Percentiles rank a stretch among this genome's conserved stretches.
phyloP scores from a whole-genome alignment of 2,113 vertebrate species.

The Motacilla alba region DNA sequence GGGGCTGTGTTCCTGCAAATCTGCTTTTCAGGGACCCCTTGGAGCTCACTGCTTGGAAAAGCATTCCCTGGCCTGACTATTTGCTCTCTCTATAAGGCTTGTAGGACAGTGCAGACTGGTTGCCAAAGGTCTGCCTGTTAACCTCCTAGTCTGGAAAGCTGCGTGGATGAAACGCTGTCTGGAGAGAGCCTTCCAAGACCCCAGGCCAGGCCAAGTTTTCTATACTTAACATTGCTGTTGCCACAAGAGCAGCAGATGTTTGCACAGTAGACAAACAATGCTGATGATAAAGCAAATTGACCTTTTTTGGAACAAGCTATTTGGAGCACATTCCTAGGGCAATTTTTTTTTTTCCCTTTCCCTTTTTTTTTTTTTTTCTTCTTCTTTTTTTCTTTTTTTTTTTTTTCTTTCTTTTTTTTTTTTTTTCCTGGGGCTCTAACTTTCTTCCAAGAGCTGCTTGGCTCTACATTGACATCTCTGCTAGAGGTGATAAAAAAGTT shows the following conservation, averaged over 20 bases:
- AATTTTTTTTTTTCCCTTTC: background rate
- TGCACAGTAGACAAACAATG: slow-evolving; percentile 26
- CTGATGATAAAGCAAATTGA: slow-evolving; percentile 44
- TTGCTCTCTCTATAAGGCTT: background rate
- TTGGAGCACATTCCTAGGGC: background rate
- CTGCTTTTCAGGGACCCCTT: background rate
- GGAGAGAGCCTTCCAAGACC: slow-evolving; percentile 1
- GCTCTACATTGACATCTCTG: background rate
- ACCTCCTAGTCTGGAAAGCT: background rate
- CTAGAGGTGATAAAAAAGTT: background rate
- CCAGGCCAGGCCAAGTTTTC: background rate
- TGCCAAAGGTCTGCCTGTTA: background rate
- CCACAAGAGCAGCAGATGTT: slow-evolving; percentile 46
- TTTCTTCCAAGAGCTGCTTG: background rate
- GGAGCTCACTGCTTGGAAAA: background rate
- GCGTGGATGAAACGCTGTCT: background rate
- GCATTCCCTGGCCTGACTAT: background rate
- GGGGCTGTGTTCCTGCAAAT: background rate
- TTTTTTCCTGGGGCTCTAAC: background rate
- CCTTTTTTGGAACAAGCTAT: slow-evolving; percentile 18
- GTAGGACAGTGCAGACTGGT: background rate
- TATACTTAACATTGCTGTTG: background rate
- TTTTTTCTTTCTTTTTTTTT: no score
- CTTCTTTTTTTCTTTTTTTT: no score
- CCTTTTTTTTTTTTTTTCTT: background rate